A percentile compares a stretch with the other conserved stretches of the same genome.
These are phyloP conservation scores for Listronotus bonariensis DNA, from an alignment of 1,140 invertebrate species.

Conservation along the genomic window DNA sequence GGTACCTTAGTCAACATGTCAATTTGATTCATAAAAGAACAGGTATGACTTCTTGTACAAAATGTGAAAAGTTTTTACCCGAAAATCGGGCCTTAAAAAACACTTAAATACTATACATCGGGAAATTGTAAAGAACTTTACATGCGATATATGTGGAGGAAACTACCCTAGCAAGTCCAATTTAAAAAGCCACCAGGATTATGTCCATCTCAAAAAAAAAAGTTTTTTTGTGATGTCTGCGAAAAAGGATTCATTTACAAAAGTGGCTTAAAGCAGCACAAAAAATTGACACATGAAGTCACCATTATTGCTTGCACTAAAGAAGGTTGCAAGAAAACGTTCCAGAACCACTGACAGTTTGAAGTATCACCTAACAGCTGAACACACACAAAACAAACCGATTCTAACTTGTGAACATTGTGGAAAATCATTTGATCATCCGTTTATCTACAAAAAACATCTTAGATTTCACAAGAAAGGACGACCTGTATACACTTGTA, in stretches of 20 bases:
- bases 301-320: slow-evolving; percentile 2
- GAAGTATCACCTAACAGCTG: slow-evolving; percentile 8
- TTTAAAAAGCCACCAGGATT: slow-evolving; percentile 53
- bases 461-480: too few relatives aligned
- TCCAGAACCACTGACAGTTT: neutral
- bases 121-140: slow-evolving; percentile 40
- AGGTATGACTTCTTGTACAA: neutral
- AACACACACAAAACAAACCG: neutral
- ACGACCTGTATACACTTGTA: slow-evolving; percentile 43
- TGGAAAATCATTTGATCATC: slow-evolving; percentile 59
- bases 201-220: slow-evolving; percentile 8
- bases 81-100: neutral
- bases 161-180: slow-evolving; percentile 14
- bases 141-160: slow-evolving; percentile 33
- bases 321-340: slow-evolving; percentile 10
- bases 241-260: slow-evolving; percentile 55
- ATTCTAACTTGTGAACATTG: slow-evolving; percentile 63
- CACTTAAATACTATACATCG: slow-evolving; percentile 54
- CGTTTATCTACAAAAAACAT: neutral
- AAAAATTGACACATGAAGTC: slow-evolving; percentile 12
- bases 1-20: neutral
- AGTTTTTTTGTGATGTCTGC: slow-evolving; percentile 53
- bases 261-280: slow-evolving; percentile 22
- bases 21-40: neutral
- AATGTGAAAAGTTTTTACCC: slow-evolving; percentile 10